Percentiles rank a stretch among this genome's conserved stretches.
These are phyloP conservation scores for Opisthograptis luteolata DNA, from an alignment of 2,888 invertebrate species.

Conservation along the genomic window DNA sequence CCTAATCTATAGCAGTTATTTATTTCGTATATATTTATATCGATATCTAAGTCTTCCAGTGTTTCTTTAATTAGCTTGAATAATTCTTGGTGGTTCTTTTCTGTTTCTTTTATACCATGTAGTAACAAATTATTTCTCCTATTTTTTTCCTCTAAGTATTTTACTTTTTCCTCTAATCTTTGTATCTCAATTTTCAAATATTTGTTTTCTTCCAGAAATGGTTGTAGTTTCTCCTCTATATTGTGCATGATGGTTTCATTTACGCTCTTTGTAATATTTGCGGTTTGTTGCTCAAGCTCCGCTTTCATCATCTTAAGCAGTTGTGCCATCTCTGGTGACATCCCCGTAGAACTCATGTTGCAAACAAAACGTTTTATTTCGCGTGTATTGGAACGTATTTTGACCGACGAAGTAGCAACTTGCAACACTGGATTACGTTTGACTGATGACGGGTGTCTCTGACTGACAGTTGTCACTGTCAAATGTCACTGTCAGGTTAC, in stretches of 20 bases:
- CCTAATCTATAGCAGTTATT: slow-evolving; percentile 24
- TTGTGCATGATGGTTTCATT: slow-evolving; percentile 3
- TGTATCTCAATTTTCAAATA: slow-evolving; percentile 14
- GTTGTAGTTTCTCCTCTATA: slow-evolving; percentile 23
- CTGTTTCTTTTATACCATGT: slow-evolving; percentile 28
- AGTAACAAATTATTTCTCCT: slow-evolving; percentile 27
- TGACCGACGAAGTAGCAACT: not conserved
- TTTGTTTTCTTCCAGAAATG: slow-evolving; percentile 23
- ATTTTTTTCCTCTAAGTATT: slow-evolving; percentile 15
- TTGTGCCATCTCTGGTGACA: slow-evolving; percentile 14
- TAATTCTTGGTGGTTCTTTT: slow-evolving; percentile 15
- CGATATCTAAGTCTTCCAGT: slow-evolving; percentile 3
- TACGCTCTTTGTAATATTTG: slow-evolving; percentile 8
- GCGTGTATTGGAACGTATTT: slow-evolving; percentile 5
- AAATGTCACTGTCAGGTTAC: no score
- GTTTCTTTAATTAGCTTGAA: slow-evolving; percentile 4
- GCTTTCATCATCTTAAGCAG: slow-evolving; percentile 16
- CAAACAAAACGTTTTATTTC: not conserved
- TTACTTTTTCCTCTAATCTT: slow-evolving; percentile 19
- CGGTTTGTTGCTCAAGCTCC: slow-evolving; percentile 9
- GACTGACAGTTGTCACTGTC: no score
- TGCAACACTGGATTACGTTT: not conserved
- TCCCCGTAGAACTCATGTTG: slow-evolving; percentile 1
- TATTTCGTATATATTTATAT: slow-evolving; percentile 15
- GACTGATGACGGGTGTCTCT: not conserved